Conservation (phyloP, 2,113 vertebrate species). For the Alligator sinensis region DNA sequence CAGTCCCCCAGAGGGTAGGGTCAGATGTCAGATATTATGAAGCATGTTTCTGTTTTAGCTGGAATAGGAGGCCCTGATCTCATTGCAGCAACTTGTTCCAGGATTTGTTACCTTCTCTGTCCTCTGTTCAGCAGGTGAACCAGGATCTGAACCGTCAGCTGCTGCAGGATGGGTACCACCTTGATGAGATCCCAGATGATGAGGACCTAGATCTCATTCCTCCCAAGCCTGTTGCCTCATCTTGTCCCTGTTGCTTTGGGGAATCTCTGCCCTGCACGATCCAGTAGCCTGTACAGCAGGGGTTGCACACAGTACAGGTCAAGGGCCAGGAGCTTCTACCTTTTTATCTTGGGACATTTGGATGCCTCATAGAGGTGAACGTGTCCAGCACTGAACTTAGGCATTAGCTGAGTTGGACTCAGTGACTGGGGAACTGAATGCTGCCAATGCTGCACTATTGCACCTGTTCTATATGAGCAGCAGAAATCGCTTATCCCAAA, state of each 20-base stretch:
- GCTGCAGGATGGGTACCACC: conserved; percentile 93
- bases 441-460: background rate
- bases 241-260: conserved; percentile 85
- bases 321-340: conserved; percentile 27
- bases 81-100: background rate
- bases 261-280: conserved; percentile 84
- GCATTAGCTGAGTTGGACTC: background rate
- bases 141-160: conserved; percentile 94
- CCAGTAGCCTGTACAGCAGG: conserved; percentile 78
- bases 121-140: conserved; percentile 84
- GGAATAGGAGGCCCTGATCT: background rate
- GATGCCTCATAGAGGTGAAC: background rate
- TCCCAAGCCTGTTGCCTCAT: conserved; percentile 88
- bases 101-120: background rate
- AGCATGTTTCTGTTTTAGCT: too few relatives aligned
- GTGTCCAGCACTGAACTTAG: accelerated
- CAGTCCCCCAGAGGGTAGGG: background rate
- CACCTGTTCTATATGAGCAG: background rate
- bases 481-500: background rate
- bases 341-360: background rate
- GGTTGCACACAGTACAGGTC: background rate
- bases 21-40: background rate
- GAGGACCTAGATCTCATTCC: conserved; percentile 98
- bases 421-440: accelerated
- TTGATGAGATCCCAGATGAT: conserved; percentile 96